phyloP scores from a whole-genome alignment of 2,113 vertebrate species.

The Onychorhynchus coronatus region DNA sequence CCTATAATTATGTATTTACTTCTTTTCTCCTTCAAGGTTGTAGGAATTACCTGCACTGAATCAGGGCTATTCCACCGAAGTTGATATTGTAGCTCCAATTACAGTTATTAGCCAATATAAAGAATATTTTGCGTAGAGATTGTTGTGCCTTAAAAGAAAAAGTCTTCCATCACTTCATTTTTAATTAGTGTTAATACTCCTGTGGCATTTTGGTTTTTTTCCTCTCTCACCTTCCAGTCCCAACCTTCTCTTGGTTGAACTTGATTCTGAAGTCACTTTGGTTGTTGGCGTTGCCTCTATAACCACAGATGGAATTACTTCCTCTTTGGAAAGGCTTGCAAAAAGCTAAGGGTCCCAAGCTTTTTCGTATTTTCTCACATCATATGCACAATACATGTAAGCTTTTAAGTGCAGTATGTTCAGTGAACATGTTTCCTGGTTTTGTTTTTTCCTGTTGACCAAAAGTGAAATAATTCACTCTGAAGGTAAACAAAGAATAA shows the following conservation, averaged over 20 bases:
- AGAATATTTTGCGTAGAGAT: background rate
- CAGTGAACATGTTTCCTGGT: slow-evolving; percentile 38
- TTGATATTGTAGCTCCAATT: background rate
- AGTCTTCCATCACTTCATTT: background rate
- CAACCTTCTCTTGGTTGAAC: background rate
- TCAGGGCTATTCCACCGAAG: background rate
- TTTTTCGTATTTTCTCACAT: background rate
- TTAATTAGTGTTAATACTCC: background rate
- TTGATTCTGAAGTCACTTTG: background rate
- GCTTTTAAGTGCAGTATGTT: background rate
- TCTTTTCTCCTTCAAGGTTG: background rate
- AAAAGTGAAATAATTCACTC: slow-evolving; percentile 45
- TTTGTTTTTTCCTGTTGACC: slow-evolving; percentile 63
- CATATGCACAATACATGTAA: background rate
- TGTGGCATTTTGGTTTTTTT: background rate
- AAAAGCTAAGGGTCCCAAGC: background rate
- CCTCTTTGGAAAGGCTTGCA: background rate
- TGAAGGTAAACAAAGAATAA: slow-evolving; percentile 49
- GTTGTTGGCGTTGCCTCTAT: background rate
- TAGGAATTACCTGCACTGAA: background rate
- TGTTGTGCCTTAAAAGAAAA: background rate
- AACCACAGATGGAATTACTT: background rate
- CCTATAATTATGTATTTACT: background rate
- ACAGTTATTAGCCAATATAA: background rate
- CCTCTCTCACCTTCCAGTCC: background rate